Evolutionary conservation across 2,797 vertebrate genomes (phyloP).

Genomic region (Prunella strophiata): DNA sequence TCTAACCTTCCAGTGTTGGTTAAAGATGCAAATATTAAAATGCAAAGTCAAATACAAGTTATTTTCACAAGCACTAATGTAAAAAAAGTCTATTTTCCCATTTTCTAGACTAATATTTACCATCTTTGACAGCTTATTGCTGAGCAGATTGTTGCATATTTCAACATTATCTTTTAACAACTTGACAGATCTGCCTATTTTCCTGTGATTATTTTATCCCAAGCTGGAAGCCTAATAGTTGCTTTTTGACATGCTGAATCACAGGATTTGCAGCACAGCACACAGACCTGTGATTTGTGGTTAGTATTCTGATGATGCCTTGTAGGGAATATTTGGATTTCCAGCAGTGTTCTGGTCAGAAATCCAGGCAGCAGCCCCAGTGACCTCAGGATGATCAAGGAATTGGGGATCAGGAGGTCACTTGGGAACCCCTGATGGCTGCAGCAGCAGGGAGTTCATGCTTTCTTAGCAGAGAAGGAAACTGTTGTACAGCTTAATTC

Average conservation of each 20-base stretch:
- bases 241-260: slow-evolving; percentile 45
- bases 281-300: slow-evolving; percentile 24
- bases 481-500: not conserved
- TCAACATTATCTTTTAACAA: slow-evolving; percentile 69
- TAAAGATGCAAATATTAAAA: slow-evolving; percentile 40
- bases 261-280: slow-evolving; percentile 37
- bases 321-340: not conserved
- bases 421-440: not conserved
- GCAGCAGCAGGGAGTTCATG: not conserved
- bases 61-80: slow-evolving; percentile 35
- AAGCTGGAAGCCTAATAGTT: slow-evolving; percentile 45
- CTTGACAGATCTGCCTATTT: slow-evolving; percentile 70
- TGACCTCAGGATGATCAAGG: not conserved
- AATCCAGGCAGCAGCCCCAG: not conserved
- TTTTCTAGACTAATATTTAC: slow-evolving; percentile 66
- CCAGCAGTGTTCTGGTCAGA: not conserved
- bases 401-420: not conserved
- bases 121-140: slow-evolving; percentile 44
- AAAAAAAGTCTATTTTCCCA: slow-evolving; percentile 12
- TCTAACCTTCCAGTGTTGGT: not conserved
- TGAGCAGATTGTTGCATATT: slow-evolving; percentile 53
- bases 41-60: slow-evolving; percentile 23
- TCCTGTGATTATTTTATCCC: slow-evolving; percentile 62
- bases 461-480: not conserved
- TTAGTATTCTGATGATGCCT: slow-evolving; percentile 1